These are phyloP conservation scores for Xestia rhomboidea DNA, from an alignment of 2,888 invertebrate genomes.

Conservation along the genomic window DNA sequence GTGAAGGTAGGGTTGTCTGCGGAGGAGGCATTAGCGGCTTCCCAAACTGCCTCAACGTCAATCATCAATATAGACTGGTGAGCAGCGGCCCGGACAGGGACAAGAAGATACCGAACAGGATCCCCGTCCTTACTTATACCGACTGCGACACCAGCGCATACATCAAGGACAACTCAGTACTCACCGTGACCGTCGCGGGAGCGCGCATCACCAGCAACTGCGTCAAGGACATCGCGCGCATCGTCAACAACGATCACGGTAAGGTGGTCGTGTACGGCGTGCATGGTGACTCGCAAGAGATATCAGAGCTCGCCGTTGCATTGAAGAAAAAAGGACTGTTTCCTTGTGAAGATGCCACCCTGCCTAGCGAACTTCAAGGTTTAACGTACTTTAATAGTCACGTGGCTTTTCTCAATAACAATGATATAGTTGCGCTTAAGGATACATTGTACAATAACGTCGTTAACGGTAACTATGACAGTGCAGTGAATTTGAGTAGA, in stretches of 20 bases:
- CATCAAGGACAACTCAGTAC: conserved; percentile 70
- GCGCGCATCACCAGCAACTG: conserved; percentile 70
- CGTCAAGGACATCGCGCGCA: conserved; percentile 70
- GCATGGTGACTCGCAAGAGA: neutral
- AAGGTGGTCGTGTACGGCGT: conserved; percentile 64
- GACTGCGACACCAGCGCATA: conserved; percentile 67
- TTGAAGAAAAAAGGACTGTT: neutral
- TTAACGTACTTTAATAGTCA: conserved; percentile 65
- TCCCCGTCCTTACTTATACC: neutral
- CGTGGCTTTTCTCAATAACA: conserved; percentile 64
- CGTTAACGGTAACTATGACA: conserved; percentile 55
- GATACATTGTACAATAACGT: conserved; percentile 64
- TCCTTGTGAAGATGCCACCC: conserved; percentile 10
- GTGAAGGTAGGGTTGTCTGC: conserved; percentile 66
- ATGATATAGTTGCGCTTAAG: conserved; percentile 41
- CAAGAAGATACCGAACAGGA: neutral
- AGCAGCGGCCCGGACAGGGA: conserved; percentile 70
- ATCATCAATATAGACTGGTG: conserved; percentile 70
- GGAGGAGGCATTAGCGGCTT: conserved; percentile 62
- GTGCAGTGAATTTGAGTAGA: conserved; percentile 64
- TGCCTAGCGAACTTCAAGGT: conserved; percentile 63
- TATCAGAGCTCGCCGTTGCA: neutral
- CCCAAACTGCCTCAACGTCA: conserved; percentile 70
- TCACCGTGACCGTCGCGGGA: conserved; percentile 70
- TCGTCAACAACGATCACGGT: conserved; percentile 67